Base-by-base conservation (phyloP, 92 coral and sea anemone genomes). In the Montipora capitata region DNA sequence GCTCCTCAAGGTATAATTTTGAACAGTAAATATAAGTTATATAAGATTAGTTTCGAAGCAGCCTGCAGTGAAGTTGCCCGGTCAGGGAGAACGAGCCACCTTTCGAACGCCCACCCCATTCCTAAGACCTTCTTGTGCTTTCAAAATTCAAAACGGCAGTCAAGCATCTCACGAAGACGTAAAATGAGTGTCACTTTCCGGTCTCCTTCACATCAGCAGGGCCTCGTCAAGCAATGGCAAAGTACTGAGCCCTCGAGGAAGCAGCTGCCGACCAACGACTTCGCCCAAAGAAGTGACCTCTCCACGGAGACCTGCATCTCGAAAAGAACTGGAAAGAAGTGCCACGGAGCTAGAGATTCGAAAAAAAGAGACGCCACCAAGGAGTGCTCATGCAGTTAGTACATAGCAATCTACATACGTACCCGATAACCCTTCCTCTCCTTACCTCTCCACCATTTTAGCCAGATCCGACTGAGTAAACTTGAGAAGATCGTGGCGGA, bases 1-100 rank as follows among this genome's bases (percentile, higher is more conserved):
- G 78, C 72, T 83, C 91, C 6, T 17, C 70, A 51, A 91, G 96
- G 98, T 91, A 81, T 64, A 13, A 51, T 54, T 12, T 63, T 6
- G 7, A 3, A 20, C 38, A 16, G 2, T 72, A 15, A 16, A n/a
- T 3, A 43, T 16, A 48, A 5, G 52, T 48, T 48, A 10, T 5
- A 48, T 5, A 48, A 48, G 52, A 5, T 1, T 48, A 10, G 1
- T 27, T 27, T 27, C 35, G 35, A 27, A 27, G 35, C 35, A 27
- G 2, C 35, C 35, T 27, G 35, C 35, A 27, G 35, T 27, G 35
- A 27, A 27, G 35, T 27, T 27, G 35, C 35, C 35, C 35, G 35
- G 35, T 2, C 35, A 1, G 35, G 35, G 35, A 27, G 35, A 27
- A 27, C 35, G 35, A 27, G 35, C 35, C 35, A 27, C 35, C 35